Evolutionary conservation across 2,888 invertebrate species (phyloP).

Genomic region (Pherbina coryleti): DNA sequence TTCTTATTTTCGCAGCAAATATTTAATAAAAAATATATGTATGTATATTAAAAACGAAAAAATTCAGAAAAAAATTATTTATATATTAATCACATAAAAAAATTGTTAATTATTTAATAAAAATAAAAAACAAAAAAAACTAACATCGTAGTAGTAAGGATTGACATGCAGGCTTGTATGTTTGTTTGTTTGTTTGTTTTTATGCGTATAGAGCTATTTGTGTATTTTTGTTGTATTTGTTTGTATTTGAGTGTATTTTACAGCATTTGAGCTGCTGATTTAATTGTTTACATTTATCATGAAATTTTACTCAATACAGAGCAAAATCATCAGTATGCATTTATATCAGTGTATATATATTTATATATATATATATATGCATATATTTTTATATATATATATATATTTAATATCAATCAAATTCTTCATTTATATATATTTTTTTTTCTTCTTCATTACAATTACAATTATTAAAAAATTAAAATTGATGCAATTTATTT

Average conservation of each 20-base stretch:
- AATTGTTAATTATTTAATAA: conserved; percentile 18
- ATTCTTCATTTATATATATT: not conserved
- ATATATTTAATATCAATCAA: not conserved
- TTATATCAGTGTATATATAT: not conserved
- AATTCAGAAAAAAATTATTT: not conserved
- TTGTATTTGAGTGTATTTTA: not conserved
- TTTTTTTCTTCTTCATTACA: not conserved
- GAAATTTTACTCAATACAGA: not conserved
- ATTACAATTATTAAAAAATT: not conserved
- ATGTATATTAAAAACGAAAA: conserved; percentile 18
- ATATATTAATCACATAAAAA: conserved; percentile 20
- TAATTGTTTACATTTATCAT: conserved; percentile 24
- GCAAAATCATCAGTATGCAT: not conserved
- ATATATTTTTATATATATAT: not conserved
- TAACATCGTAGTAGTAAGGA: conserved; percentile 25
- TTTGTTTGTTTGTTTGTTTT: conserved; percentile 8
- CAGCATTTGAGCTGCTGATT: not conserved
- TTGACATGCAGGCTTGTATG: conserved; percentile 24
- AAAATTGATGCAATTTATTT: conserved; percentile 56
- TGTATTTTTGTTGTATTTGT: not conserved
- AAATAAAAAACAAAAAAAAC: conserved; percentile 24
- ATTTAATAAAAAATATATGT: conserved; percentile 5
- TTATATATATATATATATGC: not conserved
- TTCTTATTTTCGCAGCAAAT: conserved; percentile 19
- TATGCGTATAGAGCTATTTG: not conserved